Percentiles rank a stretch among this genome's conserved stretches.
These are phyloP conservation scores for Colostygia pectinataria DNA, from an alignment of 2,888 invertebrate genomes.

Conservation along the genomic window DNA sequence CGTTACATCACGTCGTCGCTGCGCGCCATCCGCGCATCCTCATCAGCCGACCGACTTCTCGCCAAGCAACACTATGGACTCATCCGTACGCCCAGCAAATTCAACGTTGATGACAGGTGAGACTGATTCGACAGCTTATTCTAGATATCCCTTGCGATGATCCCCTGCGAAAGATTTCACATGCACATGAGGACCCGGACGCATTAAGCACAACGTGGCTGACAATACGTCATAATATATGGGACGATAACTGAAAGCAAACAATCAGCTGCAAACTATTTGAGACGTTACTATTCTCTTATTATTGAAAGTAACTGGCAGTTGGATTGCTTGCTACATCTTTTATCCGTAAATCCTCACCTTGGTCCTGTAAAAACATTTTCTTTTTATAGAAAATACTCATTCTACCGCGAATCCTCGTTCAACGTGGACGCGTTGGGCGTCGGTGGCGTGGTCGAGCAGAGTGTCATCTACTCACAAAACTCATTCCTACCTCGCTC, in stretches of 20 bases:
- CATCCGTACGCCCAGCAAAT: conserved; percentile 79
- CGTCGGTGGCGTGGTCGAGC: conserved; percentile 86
- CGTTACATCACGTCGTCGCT: conserved; percentile 93
- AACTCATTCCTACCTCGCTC: conserved; percentile 91
- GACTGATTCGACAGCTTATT: too few relatives aligned
- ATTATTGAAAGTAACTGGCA: too few relatives aligned
- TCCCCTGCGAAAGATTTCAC: too few relatives aligned
- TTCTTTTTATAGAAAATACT: conserved; percentile 88
- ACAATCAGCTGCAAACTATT: too few relatives aligned
- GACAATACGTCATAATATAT: too few relatives aligned
- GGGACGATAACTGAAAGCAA: too few relatives aligned
- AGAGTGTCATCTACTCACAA: conserved; percentile 91
- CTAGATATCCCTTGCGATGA: too few relatives aligned
- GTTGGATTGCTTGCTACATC: too few relatives aligned
- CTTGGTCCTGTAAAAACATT: background rate
- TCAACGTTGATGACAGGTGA: conserved; percentile 86
- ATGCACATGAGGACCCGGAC: too few relatives aligned
- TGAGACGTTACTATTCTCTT: too few relatives aligned
- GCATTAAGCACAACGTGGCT: too few relatives aligned
- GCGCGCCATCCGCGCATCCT: conserved; percentile 88
- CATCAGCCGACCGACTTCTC: conserved; percentile 87
- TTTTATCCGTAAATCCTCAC: too few relatives aligned
- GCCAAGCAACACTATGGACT: conserved; percentile 79
- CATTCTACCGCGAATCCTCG: conserved; percentile 89
- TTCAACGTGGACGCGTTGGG: conserved; percentile 88